Base-by-base conservation (phyloP, 2,797 vertebrate genomes). In the Enteromius mattozi region DNA sequence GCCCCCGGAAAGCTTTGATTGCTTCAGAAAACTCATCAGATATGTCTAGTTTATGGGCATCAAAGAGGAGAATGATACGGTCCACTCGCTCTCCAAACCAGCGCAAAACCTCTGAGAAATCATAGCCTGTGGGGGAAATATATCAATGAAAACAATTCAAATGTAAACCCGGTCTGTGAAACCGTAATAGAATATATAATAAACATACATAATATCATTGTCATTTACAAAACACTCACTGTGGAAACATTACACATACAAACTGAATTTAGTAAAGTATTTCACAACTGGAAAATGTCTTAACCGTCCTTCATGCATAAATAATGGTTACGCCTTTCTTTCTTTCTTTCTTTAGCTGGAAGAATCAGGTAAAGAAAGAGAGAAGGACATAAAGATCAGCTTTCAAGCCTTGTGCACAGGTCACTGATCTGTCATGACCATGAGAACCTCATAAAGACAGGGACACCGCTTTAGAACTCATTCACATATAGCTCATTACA, bases 21-120 rank as follows among this genome's bases (percentile, higher is more conserved):
- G 97, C 98, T 88, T 99, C 98, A 0, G 98, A 99, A 92, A 99
- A 99, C 92, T 99, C 98, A n/a, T 99, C 98, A 0, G 98, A 99
- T 89, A 99, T 99, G 92, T 99, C 98, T 92, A 99, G 94, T 47
- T 99, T 99, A 89, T 99, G 98, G 24, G 98, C 98, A 21, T 99
- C 98, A 1, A 99, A 99, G 78, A 99, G 96, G 69, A 99, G 96
- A 87, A 99, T 98, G 93, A 99, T 99, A 33, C 97, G 95, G 91
- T 99, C 98, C 0, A 99, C 98, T 0, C 98, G 94, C 90, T 99
- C 98, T 0, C 97, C 96, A 85, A 99, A 99, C 98, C 98, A 99
- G n/a, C 97, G 96, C 70, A 98, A 93, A 5, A 99, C 98, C 88
- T 99, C 97, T 0, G 97, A 95, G 88, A 99, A 99, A 92, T 99